Conservation (phyloP, 2,113 vertebrate genomes). For the Machaerirhynchus nigripectus region DNA sequence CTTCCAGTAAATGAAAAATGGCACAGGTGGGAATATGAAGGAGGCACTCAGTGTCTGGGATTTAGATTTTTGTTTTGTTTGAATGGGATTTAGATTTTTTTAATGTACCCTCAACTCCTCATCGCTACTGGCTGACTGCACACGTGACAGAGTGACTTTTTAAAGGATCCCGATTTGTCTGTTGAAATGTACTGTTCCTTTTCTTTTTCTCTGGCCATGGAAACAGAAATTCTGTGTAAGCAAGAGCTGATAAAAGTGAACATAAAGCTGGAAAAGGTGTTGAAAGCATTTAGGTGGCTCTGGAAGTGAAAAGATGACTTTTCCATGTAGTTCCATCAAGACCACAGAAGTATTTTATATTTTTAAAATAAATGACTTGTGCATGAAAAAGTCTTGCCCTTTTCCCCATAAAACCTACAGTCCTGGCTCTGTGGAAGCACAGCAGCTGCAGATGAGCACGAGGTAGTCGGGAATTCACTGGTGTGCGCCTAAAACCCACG, state of each 20-base stretch:
- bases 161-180: not conserved
- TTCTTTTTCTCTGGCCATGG: constrained; percentile 1
- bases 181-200: constrained; percentile 7
- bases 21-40: constrained; percentile 31
- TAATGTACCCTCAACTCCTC: constrained; percentile 18
- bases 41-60: not conserved
- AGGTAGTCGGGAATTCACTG: not conserved
- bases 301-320: not conserved
- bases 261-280: not conserved
- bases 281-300: constrained; percentile 11
- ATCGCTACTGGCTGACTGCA: not conserved
- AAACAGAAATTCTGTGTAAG: constrained; percentile 12
- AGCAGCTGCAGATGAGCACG: not conserved
- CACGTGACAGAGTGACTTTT: constrained; percentile 4
- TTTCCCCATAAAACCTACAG: not conserved
- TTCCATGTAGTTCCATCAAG: not conserved
- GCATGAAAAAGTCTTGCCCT: not conserved
- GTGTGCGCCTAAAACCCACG: not conserved
- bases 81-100: constrained; percentile 35
- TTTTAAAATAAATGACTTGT: not conserved
- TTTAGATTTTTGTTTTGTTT: constrained; percentile 44
- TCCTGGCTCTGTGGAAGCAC: not conserved
- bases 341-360: not conserved
- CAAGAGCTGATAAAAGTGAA: constrained; percentile 14
- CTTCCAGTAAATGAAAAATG: constrained; percentile 50